These are phyloP conservation scores for Pachycephala philippinensis DNA, from an alignment of 2,113 vertebrate species.

Conservation along the genomic window DNA sequence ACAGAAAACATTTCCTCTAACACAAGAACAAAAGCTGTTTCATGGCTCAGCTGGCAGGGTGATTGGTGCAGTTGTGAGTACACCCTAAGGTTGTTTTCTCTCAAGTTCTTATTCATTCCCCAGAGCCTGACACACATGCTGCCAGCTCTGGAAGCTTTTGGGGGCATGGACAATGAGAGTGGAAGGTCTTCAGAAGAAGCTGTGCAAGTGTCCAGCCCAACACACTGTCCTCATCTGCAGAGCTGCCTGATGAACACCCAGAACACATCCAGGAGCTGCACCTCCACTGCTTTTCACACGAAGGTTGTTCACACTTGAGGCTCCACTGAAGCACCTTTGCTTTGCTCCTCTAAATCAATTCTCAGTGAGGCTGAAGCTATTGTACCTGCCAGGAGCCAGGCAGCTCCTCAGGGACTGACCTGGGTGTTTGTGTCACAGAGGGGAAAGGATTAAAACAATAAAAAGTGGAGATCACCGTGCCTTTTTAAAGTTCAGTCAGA, in stretches of 20 bases:
- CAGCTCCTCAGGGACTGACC: neutral
- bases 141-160: neutral
- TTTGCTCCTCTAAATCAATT: neutral
- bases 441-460: neutral
- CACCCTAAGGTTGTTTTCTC: slow-evolving; percentile 19
- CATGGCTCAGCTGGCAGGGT: slow-evolving; percentile 29
- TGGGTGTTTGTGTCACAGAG: neutral
- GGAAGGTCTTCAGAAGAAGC: neutral
- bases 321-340: neutral
- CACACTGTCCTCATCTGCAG: neutral
- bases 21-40: slow-evolving; percentile 40
- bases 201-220: neutral
- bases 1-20: slow-evolving; percentile 9
- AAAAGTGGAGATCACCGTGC: neutral
- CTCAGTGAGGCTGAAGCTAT: neutral
- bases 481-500: neutral
- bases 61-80: slow-evolving; percentile 16
- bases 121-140: neutral
- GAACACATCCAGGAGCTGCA: accelerated
- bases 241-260: neutral
- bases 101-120: neutral
- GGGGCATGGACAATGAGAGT: neutral
- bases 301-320: neutral
- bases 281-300: neutral
- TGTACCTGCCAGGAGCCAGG: neutral